Base-by-base conservation (phyloP, 2,888 invertebrate species). In the Thysanoteuthis rhombus region DNA sequence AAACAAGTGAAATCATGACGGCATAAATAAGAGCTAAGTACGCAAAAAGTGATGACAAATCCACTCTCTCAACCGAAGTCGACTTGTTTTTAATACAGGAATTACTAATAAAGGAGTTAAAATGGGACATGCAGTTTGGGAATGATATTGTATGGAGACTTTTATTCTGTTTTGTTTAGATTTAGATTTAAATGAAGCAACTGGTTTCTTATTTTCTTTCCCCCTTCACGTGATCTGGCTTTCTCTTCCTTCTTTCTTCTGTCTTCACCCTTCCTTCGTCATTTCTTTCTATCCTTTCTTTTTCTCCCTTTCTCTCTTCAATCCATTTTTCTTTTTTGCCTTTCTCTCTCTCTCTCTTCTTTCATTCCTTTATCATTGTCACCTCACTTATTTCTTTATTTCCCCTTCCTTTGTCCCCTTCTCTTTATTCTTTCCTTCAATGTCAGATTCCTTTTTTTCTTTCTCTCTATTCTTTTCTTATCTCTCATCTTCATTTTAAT, bases 371-470 rank as follows among this genome's bases (percentile, higher is more conserved):
- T 58, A 5, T 32, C 5, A 32, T 28, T 32, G 0, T 58, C 6
- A 8, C 32, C 32, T 32, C 32, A 58, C 12, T 32, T 4, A 5
- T 58, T 2, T 3, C 32, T 58, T 32, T 32, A 4, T 58, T 32
- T 32, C 10, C 32, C 12, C 58, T 28, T 58, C 32, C 32, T 58
- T 32, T 58, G 1, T 58, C 10, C 32, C 32, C 0, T 12, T 58
- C 12, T 58, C 10, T 58, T 32, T 58, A 6, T 58, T 32, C 3
- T 32, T 58, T 32, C 5, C 3, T 28, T 32, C 32, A 0, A n/a
- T n/a, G n/a, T n/a, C n/a, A n/a, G n/a, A n/a, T n/a, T 32, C 32
- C 0, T 1, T 58, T 12, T 32, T 32, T 8, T 32, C 0, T 0
- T 58, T 58, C 58, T 28, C 32, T 32, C 58, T 28, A n/a, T 58